A percentile compares a stretch with the other conserved stretches of the same genome.
phyloP scores from a whole-genome alignment of 1,140 invertebrate species.

The Drosophila erecta region DNA sequence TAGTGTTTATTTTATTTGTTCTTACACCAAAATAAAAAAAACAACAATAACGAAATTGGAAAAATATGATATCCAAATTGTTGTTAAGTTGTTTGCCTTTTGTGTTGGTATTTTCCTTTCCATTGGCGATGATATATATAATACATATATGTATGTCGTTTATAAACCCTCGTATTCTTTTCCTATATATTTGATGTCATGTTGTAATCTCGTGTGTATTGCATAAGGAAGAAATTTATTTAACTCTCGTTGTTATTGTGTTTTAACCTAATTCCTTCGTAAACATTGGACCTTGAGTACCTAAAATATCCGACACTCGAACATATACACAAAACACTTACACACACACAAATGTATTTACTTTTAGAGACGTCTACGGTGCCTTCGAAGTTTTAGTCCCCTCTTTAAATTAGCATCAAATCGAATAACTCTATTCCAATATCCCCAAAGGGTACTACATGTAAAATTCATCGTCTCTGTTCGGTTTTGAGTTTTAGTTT shows the following conservation, averaged over 20 bases:
- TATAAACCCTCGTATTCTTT: conserved; percentile 45
- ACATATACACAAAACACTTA: conserved; percentile 28
- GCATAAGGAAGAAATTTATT: conserved; percentile 58
- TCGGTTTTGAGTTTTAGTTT: conserved; percentile 17
- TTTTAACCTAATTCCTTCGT: conserved; percentile 69
- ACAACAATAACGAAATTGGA: conserved; percentile 40
- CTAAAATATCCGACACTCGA: conserved; percentile 41
- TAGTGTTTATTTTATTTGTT: conserved; percentile 52
- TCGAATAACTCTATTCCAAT: conserved; percentile 24
- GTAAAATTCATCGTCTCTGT: conserved; percentile 10
- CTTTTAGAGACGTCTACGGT: conserved; percentile 29
- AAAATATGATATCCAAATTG: conserved; percentile 43
- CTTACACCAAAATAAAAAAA: conserved; percentile 32
- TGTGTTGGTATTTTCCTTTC: conserved; percentile 54
- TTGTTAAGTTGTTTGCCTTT: conserved; percentile 62
- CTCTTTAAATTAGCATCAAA: conserved; percentile 16
- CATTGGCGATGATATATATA: conserved; percentile 61
- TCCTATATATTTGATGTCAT: conserved; percentile 71
- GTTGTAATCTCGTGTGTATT: conserved; percentile 66
- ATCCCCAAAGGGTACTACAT: neutral
- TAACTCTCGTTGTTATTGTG: conserved; percentile 67
- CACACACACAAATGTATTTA: conserved; percentile 14
- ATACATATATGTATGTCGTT: conserved; percentile 56
- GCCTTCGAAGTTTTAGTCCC: conserved; percentile 12
- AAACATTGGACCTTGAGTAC: conserved; percentile 68